Base-by-base conservation (phyloP, 2,888 invertebrate species). In the Sturmia bella region DNA sequence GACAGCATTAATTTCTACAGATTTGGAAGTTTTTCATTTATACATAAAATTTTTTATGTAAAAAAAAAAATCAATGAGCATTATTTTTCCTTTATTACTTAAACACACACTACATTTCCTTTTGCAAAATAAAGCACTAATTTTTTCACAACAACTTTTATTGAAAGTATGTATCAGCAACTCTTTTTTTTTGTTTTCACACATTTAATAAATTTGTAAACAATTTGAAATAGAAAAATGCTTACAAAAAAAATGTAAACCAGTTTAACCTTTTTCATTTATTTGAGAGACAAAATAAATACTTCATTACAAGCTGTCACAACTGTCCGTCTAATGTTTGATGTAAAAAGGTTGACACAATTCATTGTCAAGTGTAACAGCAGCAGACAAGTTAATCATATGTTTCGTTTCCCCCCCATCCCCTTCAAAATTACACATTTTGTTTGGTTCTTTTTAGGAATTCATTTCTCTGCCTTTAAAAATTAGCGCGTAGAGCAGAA, bases 331-430 rank as follows among this genome's bases (percentile, higher is more conserved):
- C 41, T 43, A n/a, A n/a, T n/a, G n/a, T 50, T 56, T 1, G 12
- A 19, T 24, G 19, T 41, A 64, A 57, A 69, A 68, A 50, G 11
- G 21, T 64, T 66, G 70, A 70, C 64, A 75, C 13, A 32, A 66
- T 80, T 70, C 75, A 80, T 75, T 80, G 80, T 70, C 80, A 80
- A 64, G 63, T 80, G 64, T 64, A 64, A 75, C 80, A 75, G 52
- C 52, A 75, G 57, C 57, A 69, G 75, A 66, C 69, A 75, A 64
- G 52, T 64, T 80, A 75, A 70, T 75, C 64, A 75, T 66, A n/a
- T 61, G 50, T 69, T 50, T 21, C 24, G 45, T 27, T 54, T 11
- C 21, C 59, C 68, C 39, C 68, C 17, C n/a, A 39, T 32, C 59
- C 68, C 39, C 68, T 21, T 17, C 39, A 13, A 50, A 39, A 13